Evolutionary conservation across 2,888 invertebrate species (phyloP), one percentile per base, ranked within the genome.

Genomic region (Melieria picta): DNA sequence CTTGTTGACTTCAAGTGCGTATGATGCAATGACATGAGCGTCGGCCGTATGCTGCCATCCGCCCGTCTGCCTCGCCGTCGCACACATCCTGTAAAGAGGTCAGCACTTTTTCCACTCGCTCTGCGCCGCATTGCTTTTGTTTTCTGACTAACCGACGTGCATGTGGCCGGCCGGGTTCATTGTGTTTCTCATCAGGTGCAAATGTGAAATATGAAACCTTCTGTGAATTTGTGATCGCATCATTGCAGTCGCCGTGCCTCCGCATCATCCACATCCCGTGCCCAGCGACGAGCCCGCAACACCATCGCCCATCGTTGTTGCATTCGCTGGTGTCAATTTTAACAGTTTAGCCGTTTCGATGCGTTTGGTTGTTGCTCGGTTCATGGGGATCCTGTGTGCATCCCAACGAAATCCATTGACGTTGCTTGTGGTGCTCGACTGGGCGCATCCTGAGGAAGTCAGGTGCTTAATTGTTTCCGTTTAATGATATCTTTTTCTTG

Each of bases 401-500:
- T 30, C 30, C 30, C 30, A 30, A 30, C 30, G 30, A 30, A 30
- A 30, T 30, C 30, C 30, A 30, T 30, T 30, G 30, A 30, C 30
- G 30, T 30, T 30, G 30, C 30, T 30, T 30, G 30, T 2, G 30
- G 30, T 30, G 30, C 3, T 30, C 30, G 30, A 30, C 30, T 30
- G 30, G 30, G 30, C 47, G 82, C 84, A 84, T 84, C 83, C 85
- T 84, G 82, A 82, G 84, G 85, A 84, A 84, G 84, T 84, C 85
- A 83, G 82, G 84, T 84, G 84, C 78, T 80, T 84, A 84, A 84
- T 84, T 84, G 82, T 84, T 84, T 84, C 85, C 84, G 84, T 80
- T 82, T 79, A 79, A 65, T 69, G 60, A 67, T 76, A 76, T 67
- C 67, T 75, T 74, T 57, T 62, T 62, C 57, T 45, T 63, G 55